Evolutionary conservation across 35 echinoderm and acorn worm species (phyloP), one percentile per base, ranked within the genome.

Genomic region (Holothuria glaberrima): DNA sequence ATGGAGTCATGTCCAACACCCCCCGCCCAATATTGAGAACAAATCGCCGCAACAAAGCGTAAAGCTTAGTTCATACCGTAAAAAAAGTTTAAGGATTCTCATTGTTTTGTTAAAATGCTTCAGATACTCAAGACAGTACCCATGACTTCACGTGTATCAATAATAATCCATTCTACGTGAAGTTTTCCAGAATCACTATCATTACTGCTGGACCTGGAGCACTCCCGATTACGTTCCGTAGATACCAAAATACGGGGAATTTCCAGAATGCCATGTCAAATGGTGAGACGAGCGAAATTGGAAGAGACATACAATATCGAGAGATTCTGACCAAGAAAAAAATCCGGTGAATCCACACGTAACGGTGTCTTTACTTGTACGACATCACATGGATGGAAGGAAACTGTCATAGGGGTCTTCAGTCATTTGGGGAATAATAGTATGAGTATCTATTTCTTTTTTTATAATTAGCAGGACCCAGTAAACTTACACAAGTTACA

Each of bases 141-240:
- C 4, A 46, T 46, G 72, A 76, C 20, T 76, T 76, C 72, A 76
- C 72, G 25, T 76, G 72, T 45, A 76, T 76, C 17, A 76, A 76
- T 17, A 76, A 16, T 44, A 34, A 76, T 3, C 21, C 46, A 76
- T 34, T 34, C n/a, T 44, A 76, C 24, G 41, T 9, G 17, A 5
- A 18, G 19, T 7, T 12, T 45, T 22, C 35, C 9, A 25, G 33
- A 3, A 21, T 45, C 35, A 76, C 9, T 25, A 22, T 76, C 6
- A 20, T 76, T 24, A 33, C 72, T 20, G 20, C 36, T 36, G 72
- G 72, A 20, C 34, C 32, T 16, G 34, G 46, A 10, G 46, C 41
- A 45, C 72, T 24, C 21, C 72, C 72, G 17, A 41, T 76, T 9
- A 44, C 30, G 4, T 76, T 76, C 35, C 31, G 24, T 13, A 41